Base-by-base conservation (phyloP, 1,140 invertebrate genomes). In the Watersipora subatra region DNA sequence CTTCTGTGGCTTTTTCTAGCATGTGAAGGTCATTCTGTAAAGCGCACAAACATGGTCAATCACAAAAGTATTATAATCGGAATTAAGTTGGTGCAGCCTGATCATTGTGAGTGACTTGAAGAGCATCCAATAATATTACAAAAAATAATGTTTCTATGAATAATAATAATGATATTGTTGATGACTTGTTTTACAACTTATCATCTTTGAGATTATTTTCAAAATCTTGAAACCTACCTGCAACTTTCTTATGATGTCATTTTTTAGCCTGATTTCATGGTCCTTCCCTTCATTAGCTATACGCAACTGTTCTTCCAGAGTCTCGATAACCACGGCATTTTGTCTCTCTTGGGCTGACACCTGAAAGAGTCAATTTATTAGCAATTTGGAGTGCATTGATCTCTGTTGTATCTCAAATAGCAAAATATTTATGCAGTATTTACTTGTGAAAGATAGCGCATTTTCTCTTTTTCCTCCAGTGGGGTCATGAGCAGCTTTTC, bases 1-100 rank as follows among this genome's bases (percentile, higher is more conserved):
- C 78, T 59, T 78, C 75, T 24, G 78, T 75, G 65, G 72, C 73
- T 65, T 79, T 80, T 61, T 79, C 75, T 61, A 80, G 78, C 61
- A 75, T 72, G 55, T 76, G 74, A 19, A 79, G 69, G 34, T 78
- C 76, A n/a, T 73, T 69, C 59, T 79, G 75, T 2, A 78, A 66
- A 55, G 15, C 15, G 46, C 15, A n/a, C n/a, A 15, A 15, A 55
- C 15, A 55, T 15, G 46, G 15, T 15, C 46, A 55, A n/a, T n/a
- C n/a, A n/a, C n/a, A n/a, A n/a, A n/a, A n/a, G n/a, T n/a, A n/a
- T n/a, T n/a, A n/a, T n/a, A n/a, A n/a, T n/a, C n/a, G n/a, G n/a
- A n/a, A n/a, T n/a, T n/a, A n/a, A n/a, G n/a, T n/a, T n/a, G n/a
- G n/a, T n/a, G n/a, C n/a, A n/a, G n/a, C n/a, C n/a, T n/a, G n/a